Conservation (phyloP, 1,140 invertebrate genomes). For the Thalassaphorura encarpata region DNA sequence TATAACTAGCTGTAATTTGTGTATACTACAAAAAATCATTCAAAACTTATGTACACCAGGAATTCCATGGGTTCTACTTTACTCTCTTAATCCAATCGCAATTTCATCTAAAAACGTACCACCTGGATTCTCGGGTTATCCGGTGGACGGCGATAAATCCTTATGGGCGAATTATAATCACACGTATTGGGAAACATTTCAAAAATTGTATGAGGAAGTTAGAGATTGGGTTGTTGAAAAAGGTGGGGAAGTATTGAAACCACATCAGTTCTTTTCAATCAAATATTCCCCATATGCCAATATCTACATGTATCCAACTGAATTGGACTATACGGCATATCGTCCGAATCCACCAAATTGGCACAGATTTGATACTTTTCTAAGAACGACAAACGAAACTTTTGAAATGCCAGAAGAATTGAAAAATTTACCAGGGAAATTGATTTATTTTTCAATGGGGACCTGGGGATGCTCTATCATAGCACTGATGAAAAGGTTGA, state of each 20-base stretch:
- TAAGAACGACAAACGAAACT: not conserved
- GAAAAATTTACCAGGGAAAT: not conserved
- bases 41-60: not conserved
- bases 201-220: not conserved
- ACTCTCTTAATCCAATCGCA: not conserved
- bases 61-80: not conserved
- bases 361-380: not conserved
- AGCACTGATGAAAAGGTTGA: not conserved
- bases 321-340: not conserved
- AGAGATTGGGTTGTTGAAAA: not conserved
- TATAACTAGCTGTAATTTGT: not conserved
- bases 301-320: constrained; percentile 1
- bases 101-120: not conserved
- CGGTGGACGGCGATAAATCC: not conserved
- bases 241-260: not conserved
- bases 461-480: not conserved
- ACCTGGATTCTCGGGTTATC: not conserved
- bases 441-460: constrained; percentile 8
- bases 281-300: constrained; percentile 2
- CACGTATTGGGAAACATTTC: not conserved
- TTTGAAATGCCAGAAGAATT: constrained; percentile 1
- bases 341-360: not conserved
- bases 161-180: not conserved
- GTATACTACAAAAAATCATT: not conserved
- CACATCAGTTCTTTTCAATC: not conserved